These are phyloP conservation scores for Bombus confusus DNA, from an alignment of 1,140 invertebrate genomes.

Conservation along the genomic window DNA sequence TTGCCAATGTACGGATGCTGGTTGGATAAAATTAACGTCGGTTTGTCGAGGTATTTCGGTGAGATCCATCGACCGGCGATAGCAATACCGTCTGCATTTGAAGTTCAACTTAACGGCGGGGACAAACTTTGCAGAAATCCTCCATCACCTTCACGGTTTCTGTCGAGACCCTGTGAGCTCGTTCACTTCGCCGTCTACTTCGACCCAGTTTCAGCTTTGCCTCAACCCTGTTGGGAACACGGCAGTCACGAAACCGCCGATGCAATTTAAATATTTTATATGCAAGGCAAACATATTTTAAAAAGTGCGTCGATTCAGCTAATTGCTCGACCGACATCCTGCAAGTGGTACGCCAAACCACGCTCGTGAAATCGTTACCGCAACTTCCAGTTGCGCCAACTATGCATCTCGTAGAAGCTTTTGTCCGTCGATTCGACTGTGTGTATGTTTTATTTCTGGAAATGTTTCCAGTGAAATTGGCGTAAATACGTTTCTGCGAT, in stretches of 20 bases:
- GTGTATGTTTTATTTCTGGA: neutral
- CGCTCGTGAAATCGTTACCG: too few species aligned
- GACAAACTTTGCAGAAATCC: constrained; percentile 57
- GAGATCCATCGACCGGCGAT: constrained; percentile 34
- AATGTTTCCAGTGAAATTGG: too few species aligned
- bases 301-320: constrained; percentile 54
- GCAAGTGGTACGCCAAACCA: neutral
- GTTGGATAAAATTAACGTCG: constrained; percentile 14
- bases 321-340: constrained; percentile 35
- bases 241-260: constrained; percentile 61
- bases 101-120: constrained; percentile 53
- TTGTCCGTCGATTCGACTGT: neutral
- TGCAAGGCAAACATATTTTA: constrained; percentile 44
- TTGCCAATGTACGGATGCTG: neutral
- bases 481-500: too few species aligned
- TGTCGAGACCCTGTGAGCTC: constrained; percentile 39
- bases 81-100: constrained; percentile 45
- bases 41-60: neutral
- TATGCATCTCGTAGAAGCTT: neutral
- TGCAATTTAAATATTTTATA: constrained; percentile 67
- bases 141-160: constrained; percentile 61
- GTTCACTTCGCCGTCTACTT: constrained; percentile 58
- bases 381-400: neutral
- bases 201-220: constrained; percentile 55
- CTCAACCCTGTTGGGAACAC: constrained; percentile 24